These are phyloP conservation scores for Nematopogon swammerdamellus DNA, from an alignment of 2,888 invertebrate species.

Conservation along the genomic window DNA sequence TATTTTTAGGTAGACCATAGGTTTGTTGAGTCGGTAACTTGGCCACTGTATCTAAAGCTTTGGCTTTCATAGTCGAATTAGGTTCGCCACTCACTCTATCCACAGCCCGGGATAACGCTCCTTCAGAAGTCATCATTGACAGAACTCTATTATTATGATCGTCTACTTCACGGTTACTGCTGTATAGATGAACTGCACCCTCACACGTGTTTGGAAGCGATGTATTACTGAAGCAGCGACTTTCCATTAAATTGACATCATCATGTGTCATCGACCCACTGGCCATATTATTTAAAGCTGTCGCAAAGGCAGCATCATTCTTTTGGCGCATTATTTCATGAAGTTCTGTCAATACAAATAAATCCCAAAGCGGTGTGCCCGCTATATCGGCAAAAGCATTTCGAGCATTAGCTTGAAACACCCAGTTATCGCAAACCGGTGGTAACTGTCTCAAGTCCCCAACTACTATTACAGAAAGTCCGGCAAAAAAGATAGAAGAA, in stretches of 20 bases:
- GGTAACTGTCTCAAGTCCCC: no score
- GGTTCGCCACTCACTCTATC: constrained; percentile 8
- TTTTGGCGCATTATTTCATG: constrained; percentile 10
- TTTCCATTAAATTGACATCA: background rate
- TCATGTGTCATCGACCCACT: background rate
- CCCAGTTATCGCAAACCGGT: background rate
- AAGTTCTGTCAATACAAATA: constrained; percentile 6
- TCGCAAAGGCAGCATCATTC: constrained; percentile 6
- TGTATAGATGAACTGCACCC: background rate
- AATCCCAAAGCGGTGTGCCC: constrained; percentile 8
- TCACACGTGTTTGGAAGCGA: background rate
- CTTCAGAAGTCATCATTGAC: background rate
- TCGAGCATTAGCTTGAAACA: background rate
- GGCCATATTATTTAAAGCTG: background rate
- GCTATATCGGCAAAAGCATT: constrained; percentile 1
- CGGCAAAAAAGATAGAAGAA: constrained; percentile 5
- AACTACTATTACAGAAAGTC: constrained; percentile 1
- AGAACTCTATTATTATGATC: background rate
- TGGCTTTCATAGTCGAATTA: constrained; percentile 7
- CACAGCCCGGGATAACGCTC: constrained; percentile 2
- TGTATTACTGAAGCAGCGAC: background rate
- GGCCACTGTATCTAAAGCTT: constrained; percentile 7
- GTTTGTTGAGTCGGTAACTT: constrained; percentile 4
- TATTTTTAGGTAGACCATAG: constrained; percentile 6
- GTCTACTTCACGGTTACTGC: background rate